Conservation (phyloP, 2,797 vertebrate genomes). For the Phoeniculus purpureus region DNA sequence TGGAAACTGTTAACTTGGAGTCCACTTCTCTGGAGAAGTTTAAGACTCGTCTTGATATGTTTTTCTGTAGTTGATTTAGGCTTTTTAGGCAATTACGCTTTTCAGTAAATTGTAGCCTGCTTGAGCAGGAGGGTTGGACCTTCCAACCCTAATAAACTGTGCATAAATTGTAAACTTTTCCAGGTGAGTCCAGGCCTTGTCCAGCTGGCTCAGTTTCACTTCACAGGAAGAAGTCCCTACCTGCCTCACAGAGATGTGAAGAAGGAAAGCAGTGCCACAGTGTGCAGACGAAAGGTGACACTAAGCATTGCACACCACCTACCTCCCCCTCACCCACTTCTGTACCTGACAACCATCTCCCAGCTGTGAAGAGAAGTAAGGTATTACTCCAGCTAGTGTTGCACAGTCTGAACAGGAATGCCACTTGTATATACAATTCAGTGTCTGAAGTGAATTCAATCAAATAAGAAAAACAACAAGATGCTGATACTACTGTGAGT, state of each 20-base stretch:
- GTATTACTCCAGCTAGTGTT: background rate
- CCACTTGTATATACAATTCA: background rate
- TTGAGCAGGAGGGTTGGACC: too few species aligned
- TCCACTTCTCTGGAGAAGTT: too few species aligned
- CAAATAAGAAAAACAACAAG: background rate
- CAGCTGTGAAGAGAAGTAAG: slow-evolving; percentile 11
- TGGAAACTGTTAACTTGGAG: background rate
- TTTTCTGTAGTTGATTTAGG: too few species aligned
- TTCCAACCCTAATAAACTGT: too few species aligned
- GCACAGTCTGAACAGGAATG: background rate
- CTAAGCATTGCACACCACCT: background rate
- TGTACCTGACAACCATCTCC: background rate
- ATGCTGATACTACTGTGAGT: background rate
- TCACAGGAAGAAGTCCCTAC: slow-evolving; percentile 1
- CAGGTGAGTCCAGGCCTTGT: background rate
- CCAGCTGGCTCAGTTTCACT: background rate
- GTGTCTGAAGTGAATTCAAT: background rate
- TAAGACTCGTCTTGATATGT: too few species aligned
- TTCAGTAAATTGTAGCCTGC: too few species aligned
- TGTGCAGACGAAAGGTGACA: background rate
- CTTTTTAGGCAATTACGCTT: too few species aligned
- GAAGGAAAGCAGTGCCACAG: background rate
- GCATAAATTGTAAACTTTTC: background rate
- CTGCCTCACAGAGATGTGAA: background rate
- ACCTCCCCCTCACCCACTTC: background rate